phyloP scores from a whole-genome alignment of 2,888 invertebrate genomes.

The Megastigmus dorsalis region DNA sequence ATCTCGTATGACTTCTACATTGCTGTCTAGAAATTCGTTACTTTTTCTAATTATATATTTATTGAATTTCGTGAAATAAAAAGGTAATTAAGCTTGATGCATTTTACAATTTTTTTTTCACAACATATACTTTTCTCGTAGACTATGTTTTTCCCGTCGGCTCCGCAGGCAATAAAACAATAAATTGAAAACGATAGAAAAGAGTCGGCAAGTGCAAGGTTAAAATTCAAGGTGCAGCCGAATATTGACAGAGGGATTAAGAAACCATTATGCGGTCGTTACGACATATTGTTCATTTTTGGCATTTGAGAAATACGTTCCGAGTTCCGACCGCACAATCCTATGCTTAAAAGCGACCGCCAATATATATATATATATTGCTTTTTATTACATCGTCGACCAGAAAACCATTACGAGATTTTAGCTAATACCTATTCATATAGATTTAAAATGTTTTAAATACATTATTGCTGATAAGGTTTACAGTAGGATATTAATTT shows the following conservation, averaged over 20 bases:
- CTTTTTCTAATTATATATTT: too few species aligned
- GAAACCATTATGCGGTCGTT: not conserved
- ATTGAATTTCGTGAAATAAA: too few species aligned
- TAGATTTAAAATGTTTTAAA: slow-evolving; percentile 21
- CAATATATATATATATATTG: too few species aligned
- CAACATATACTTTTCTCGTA: too few species aligned
- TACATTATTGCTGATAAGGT: slow-evolving; percentile 26
- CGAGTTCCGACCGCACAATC: not conserved
- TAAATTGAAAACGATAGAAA: slow-evolving; percentile 1
- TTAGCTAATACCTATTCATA: not conserved
- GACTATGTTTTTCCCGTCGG: too few species aligned
- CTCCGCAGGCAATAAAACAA: too few species aligned
- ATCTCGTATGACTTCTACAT: too few species aligned
- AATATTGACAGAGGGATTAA: slow-evolving; percentile 22
- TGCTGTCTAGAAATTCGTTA: too few species aligned
- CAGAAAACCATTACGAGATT: not conserved
- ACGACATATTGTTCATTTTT: not conserved
- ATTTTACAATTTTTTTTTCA: too few species aligned
- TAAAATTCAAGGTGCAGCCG: slow-evolving; percentile 6
- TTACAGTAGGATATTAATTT: not conserved
- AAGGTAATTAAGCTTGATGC: too few species aligned
- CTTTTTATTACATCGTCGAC: too few species aligned
- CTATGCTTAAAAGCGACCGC: not conserved
- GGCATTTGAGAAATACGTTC: slow-evolving; percentile 18
- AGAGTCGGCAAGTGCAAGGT: slow-evolving; percentile 16